phyloP scores from a whole-genome alignment of 2,888 invertebrate species.

The Tenodera sinensis region DNA sequence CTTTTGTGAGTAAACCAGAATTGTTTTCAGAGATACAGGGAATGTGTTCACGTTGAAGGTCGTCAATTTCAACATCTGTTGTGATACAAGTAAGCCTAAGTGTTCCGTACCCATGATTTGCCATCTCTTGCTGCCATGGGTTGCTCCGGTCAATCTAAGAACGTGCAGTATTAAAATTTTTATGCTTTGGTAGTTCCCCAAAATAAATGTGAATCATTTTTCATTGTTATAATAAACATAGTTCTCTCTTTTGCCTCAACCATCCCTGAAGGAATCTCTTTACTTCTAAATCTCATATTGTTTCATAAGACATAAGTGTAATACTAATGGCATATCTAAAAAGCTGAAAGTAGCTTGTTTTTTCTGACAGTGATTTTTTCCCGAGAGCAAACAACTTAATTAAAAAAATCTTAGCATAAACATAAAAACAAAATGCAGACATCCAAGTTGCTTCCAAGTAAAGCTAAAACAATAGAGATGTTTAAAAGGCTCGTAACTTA shows the following conservation, averaged over 20 bases:
- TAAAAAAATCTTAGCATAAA: not conserved
- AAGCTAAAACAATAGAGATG: slow-evolving; percentile 7
- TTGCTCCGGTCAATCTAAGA: too few species aligned
- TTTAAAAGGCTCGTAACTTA: slow-evolving; percentile 16
- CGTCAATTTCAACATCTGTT: too few species aligned
- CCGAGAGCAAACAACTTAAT: not conserved
- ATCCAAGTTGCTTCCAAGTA: slow-evolving; percentile 27
- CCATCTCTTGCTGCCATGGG: too few species aligned
- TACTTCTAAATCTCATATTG: not conserved
- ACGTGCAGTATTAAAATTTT: not conserved
- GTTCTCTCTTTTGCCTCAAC: not conserved
- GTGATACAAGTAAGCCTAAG: too few species aligned
- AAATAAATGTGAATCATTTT: not conserved
- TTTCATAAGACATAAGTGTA: not conserved
- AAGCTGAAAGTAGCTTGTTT: not conserved
- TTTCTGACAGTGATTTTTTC: not conserved
- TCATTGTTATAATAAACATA: not conserved
- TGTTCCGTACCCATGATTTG: too few species aligned
- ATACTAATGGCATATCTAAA: not conserved
- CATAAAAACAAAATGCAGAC: slow-evolving; percentile 1
- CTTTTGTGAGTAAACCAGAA: too few species aligned
- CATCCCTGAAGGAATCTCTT: not conserved
- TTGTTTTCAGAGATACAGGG: too few species aligned
- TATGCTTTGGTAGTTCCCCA: not conserved
- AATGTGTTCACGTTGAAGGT: too few species aligned